Base-by-base conservation (phyloP, 2,888 invertebrate genomes). In the Rutpela maculata region DNA sequence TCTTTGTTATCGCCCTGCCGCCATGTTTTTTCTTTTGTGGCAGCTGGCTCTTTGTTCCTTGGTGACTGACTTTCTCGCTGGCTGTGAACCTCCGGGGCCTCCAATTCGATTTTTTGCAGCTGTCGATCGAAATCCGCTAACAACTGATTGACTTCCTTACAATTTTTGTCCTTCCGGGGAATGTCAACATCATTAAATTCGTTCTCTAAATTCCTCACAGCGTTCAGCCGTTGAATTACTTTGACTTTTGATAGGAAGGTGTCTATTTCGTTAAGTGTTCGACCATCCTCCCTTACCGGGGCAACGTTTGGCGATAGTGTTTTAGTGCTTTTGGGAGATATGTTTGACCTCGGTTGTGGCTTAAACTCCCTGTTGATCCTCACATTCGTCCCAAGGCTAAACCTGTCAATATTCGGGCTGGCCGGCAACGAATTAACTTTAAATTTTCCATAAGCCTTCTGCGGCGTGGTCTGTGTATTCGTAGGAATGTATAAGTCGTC, bases 51-150 rank as follows among this genome's bases (percentile, higher is more conserved):
- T 70, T 78, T 43, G 78, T 90, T 88, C 75, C 88, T 87, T 38
- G 91, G 83, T 74, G 91, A 83, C 59, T 89, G 87, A 60, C 91
- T 88, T 0, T 91, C 89, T 79, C 91, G 90, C 9, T 81, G 82
- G 35, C 83, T 75, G 43, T 82, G 81, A 22, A n/a, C n/a, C 75
- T 84, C 80, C 80, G 80, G 80, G 68, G 83, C 82, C 81, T 84
- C 85, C 17, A 17, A 73, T 15, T 76, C 65, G 19, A 22, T n/a
- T 67, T 43, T 17, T 19, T n/a, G 31, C 17, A 17, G 56, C n/a
- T 70, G 69, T 2, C 15, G 56, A 19, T 69, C 19, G 7, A 57
- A 57, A 19, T 69, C 35, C 19, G 31, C 56, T 35, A 31, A 15
- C 18, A 69, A 67, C 17, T 22, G 6, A 9, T 59, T 15, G 1